Base-by-base conservation (phyloP, 2,888 invertebrate genomes). In the Xestobium rufovillosum region DNA sequence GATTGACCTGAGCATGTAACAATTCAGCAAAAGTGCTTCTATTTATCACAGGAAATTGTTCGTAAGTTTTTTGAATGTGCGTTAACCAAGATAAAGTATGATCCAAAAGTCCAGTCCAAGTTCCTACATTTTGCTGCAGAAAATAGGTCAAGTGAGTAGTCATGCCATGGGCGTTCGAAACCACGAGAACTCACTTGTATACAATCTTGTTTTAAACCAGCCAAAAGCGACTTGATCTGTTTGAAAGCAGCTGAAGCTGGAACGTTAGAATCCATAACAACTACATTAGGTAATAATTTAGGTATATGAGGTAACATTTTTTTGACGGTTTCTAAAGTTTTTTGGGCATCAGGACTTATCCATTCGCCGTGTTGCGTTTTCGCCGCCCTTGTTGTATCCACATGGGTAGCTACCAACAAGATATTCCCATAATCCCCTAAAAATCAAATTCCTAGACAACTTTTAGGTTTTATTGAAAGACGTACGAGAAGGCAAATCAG, bases 361-460 rank as follows among this genome's bases (percentile, higher is more conserved):
- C 70, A 74, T 47, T 75, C 74, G 13, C 78, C 78, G 33, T 69
- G 64, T 30, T 69, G 63, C 31, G 70, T 71, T 50, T 70, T 69
- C 6, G 65, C 64, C 28, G 72, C 71, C 29, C 69, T 53, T 1
- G 68, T 67, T 10, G 63, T 59, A 49, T 78, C 78, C 2, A 75
- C 76, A 53, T 80, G 78, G 1, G 78, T 79, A 3, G 74, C 80
- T 2, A 80, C 67, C 26, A 82, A 59, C 6, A 77, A 60, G n/a
- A 80, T 69, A 48, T 70, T 68, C 9, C 80, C 80, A 53, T 73
- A 71, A 44, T 72, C 70, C 43, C 72, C 78, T 77, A 52, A 30
- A 59, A 55, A 42, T 25, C 16, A 6, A 25, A 26, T 26, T 8
- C 27, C 31, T 19, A 19, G 23, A 19, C n/a, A 6, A 19, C n/a